Base-by-base conservation (phyloP, 2,113 vertebrate genomes). In the Misgurnus mizolepis region DNA sequence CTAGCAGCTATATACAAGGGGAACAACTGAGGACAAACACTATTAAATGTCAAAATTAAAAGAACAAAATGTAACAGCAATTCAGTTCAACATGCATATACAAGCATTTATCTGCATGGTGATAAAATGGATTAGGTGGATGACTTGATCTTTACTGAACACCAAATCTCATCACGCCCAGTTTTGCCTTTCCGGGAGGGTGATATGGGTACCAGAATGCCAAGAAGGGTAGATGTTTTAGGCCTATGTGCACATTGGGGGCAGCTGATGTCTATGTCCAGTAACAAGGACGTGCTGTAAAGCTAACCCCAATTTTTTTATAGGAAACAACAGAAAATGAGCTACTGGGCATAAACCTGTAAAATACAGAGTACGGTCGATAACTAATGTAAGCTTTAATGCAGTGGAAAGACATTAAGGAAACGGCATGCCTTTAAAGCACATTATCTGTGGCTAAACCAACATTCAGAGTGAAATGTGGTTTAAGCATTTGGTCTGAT, bases 171-270 rank as follows among this genome's bases (percentile, higher is more conserved):
- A 47, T 27, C 53, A 58, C 41, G 41, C 56, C 56, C 12, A 47
- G 45, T 10, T 47, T 47, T 47, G 45, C 45, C 41, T 69, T 41
- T 47, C 47, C 15, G 69, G 74, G 40, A 55, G 61, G 49, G 62
- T 80, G 55, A 76, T 22, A 62, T 22, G 62, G 5, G 75, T 90
- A 82, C 85, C 87, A 60, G 40, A 78, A 73, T 72, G 65, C 67
- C 81, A 85, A 78, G 53, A 74, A 58, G 61, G 11, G 60, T 39
- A 72, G 56, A 49, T 76, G 85, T 89, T 88, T 91, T 88, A 89
- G 90, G 73, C 89, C 88, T 87, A 89, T 88, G 89, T 91, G 85
- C 74, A 66, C 82, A 76, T 82, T 49, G 81, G 69, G 86, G 66
- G 56, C 34, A 71, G 41, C 50, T 85, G 71, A 88, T 85, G 87